phyloP scores from a whole-genome alignment of 2,888 invertebrate species.

The Temnothorax unifasciatus region DNA sequence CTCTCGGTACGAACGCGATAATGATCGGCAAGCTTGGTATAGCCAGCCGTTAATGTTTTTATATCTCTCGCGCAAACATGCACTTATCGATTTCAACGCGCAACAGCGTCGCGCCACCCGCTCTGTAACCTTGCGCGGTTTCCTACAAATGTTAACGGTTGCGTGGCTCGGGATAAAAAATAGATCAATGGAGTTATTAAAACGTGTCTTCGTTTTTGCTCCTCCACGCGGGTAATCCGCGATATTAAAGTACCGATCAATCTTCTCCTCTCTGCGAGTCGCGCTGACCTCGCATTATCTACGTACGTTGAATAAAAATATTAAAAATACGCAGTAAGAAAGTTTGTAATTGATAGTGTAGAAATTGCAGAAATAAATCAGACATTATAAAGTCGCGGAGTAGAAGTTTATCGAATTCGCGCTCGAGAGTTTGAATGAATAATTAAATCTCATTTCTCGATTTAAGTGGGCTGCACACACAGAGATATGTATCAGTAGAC shows the following conservation, averaged over 20 bases:
- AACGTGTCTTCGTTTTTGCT: conserved; percentile 32
- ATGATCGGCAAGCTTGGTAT: conserved; percentile 31
- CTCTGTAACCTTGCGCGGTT: conserved; percentile 26
- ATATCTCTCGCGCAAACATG: conserved; percentile 35
- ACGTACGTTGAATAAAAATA: neutral
- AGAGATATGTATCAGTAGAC: no score
- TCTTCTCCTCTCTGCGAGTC: conserved; percentile 5
- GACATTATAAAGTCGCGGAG: neutral
- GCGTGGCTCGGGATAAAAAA: conserved; percentile 23
- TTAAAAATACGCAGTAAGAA: neutral
- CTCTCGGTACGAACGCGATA: conserved; percentile 38
- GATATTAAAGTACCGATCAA: conserved; percentile 52
- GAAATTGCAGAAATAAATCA: neutral
- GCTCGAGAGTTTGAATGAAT: neutral
- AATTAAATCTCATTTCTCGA: neutral
- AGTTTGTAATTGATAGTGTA: neutral
- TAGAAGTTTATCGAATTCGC: conserved; percentile 2
- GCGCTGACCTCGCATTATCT: conserved; percentile 17
- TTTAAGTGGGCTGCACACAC: neutral
- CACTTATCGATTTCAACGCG: conserved; percentile 51
- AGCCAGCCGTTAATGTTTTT: conserved; percentile 36
- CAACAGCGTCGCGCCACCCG: conserved; percentile 39
- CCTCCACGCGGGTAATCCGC: conserved; percentile 27
- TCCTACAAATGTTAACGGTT: conserved; percentile 40
- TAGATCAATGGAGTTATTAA: conserved; percentile 44